Conservation (phyloP, 2,888 invertebrate species). For the Trypoxylon attenuatum region DNA sequence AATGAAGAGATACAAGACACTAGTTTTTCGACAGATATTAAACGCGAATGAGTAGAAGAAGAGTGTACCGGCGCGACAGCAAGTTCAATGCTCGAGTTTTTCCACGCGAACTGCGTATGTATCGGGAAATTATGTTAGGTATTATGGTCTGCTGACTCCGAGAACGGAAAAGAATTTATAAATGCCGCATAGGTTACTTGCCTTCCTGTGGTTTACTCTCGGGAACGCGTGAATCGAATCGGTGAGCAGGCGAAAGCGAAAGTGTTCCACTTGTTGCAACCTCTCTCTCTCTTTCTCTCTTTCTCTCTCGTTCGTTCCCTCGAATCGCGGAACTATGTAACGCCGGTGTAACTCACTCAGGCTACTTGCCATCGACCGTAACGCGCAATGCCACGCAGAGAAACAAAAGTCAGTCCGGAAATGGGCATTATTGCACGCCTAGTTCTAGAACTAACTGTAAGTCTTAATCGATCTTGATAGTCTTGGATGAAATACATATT, state of each 20-base stretch:
- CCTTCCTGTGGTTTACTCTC: constrained; percentile 13
- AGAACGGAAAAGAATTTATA: not conserved
- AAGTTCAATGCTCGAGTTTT: not conserved
- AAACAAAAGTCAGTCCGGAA: not conserved
- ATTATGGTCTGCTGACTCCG: not conserved
- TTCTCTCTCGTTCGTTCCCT: constrained; percentile 16
- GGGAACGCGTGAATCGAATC: constrained; percentile 33
- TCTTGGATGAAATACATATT: too few species aligned
- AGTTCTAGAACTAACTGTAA: too few species aligned
- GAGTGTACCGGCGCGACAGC: not conserved
- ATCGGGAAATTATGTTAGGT: not conserved
- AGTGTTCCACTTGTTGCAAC: constrained; percentile 65
- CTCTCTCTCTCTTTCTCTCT: constrained; percentile 38
- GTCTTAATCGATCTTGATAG: too few species aligned
- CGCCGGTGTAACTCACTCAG: constrained; percentile 28
- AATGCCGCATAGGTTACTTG: constrained; percentile 10
- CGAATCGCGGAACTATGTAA: constrained; percentile 38
- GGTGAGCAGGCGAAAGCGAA: constrained; percentile 64
- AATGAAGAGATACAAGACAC: too few species aligned
- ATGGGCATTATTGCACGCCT: too few species aligned
- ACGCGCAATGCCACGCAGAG: not conserved
- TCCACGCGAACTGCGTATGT: not conserved
- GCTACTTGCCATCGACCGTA: constrained; percentile 5
- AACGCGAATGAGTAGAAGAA: too few species aligned
- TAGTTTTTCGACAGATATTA: too few species aligned